Evolutionary conservation across 2,888 invertebrate genomes (phyloP).

Genomic region (Lithophane ornitopus): DNA sequence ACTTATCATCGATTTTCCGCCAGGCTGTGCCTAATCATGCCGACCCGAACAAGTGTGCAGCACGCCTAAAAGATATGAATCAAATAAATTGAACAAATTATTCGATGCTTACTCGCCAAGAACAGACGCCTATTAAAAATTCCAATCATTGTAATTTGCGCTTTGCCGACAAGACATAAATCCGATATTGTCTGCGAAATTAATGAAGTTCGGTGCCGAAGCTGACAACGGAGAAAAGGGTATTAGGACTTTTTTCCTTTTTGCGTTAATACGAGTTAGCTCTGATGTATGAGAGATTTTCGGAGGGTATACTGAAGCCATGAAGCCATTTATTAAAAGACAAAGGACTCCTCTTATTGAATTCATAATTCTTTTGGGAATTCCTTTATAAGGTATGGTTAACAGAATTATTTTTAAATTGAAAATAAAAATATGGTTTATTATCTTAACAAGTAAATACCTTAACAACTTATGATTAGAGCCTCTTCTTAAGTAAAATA

Average conservation of each 20-base stretch:
- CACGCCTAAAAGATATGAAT: conserved; percentile 11
- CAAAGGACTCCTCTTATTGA: conserved; percentile 4
- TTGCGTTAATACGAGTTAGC: conserved; percentile 40
- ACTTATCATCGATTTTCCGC: background rate
- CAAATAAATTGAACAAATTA: conserved; percentile 46
- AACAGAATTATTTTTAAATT: background rate
- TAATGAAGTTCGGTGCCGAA: conserved; percentile 63
- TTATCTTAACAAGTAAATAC: background rate
- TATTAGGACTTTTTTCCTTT: conserved; percentile 51
- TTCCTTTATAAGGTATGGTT: background rate
- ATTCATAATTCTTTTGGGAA: background rate
- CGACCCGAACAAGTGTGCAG: background rate
- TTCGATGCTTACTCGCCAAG: conserved; percentile 45
- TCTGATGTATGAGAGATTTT: conserved; percentile 37
- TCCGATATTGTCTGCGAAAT: conserved; percentile 66
- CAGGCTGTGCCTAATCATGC: too few species aligned
- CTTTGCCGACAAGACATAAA: conserved; percentile 59
- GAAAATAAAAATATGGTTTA: background rate
- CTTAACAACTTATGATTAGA: too few species aligned
- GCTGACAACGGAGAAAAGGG: conserved; percentile 57
- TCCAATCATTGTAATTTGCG: conserved; percentile 62
- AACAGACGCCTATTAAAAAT: conserved; percentile 62
- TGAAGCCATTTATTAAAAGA: background rate
- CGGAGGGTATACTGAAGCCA: background rate
- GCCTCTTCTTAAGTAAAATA: background rate